Evolutionary conservation across 2,113 vertebrate genomes (phyloP), one percentile per base, ranked within the genome.

Genomic region (Rhombomys opimus): DNA sequence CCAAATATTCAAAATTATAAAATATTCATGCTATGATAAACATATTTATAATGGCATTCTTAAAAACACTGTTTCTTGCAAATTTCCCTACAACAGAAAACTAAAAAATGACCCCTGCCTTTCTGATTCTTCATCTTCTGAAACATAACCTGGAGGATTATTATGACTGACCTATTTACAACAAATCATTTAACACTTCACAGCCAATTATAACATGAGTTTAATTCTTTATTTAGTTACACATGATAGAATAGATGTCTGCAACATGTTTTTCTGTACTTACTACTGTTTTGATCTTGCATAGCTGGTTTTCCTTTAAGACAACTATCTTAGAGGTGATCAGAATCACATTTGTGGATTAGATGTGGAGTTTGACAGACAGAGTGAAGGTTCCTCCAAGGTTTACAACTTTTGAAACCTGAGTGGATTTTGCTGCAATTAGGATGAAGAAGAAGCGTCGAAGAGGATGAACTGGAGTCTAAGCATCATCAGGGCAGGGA

Each of bases 171-270:
- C 20, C 12, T 27, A 93, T 10, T 23, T 25, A 85, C 7, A 7
- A 81, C 5, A 88, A 10, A 46, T 20, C 80, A 86, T 95, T 87
- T 95, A 95, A 91, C 54, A 82, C 82, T 73, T 94, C 38, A 95
- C 6, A 91, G 22, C 2, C 27, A 96, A 54, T 18, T 50, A 87
- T 25, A 91, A 59, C 17, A 41, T 92, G 68, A n/a, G 1, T 13
- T 84, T 94, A 92, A 91, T 67, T 89, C 32, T 80, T 90, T 92
- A 81, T 17, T 85, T 87, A 13, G 11, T 23, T 65, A 94, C n/a
- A 46, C 25, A 91, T 4, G 67, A 32, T 7, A 88, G 20, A 92
- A 80, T 57, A 18, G 11, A 22, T 32, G 46, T 78, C 81, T 90
- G 9, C 6, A 94, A 67, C 35, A 82, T 89, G 81, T 65, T 86